A percentile compares a stretch with the other conserved stretches of the same genome.
phyloP scores from a whole-genome alignment of 2,113 vertebrate genomes.

The Laticauda colubrina region DNA sequence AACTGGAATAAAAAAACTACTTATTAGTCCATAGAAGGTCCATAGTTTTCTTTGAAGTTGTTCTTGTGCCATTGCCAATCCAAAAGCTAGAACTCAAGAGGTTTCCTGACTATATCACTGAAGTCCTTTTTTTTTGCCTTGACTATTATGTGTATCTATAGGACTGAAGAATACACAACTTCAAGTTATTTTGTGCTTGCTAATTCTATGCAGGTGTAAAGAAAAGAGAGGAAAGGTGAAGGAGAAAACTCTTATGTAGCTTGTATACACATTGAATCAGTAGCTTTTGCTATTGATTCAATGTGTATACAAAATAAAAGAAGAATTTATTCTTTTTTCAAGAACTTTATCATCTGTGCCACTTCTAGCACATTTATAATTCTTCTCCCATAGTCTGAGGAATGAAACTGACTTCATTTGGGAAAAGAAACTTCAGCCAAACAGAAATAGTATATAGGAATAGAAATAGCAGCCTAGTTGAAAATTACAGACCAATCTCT shows the following conservation, averaged over 20 bases:
- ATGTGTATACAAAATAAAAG: not conserved
- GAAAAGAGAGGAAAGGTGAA: not conserved
- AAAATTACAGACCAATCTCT: too few species aligned
- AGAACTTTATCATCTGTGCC: not conserved
- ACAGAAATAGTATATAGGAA: not conserved
- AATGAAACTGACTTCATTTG: not conserved
- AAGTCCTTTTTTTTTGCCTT: not conserved
- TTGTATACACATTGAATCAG: too few species aligned
- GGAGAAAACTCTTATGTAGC: not conserved
- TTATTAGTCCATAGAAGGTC: not conserved
- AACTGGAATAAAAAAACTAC: not conserved
- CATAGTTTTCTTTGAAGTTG: not conserved
- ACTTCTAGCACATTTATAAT: not conserved
- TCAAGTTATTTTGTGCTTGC: not conserved
- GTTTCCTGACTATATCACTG: not conserved
- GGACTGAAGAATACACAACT: not conserved
- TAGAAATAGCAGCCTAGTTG: too few species aligned
- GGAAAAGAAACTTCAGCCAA: not conserved
- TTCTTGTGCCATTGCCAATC: not conserved
- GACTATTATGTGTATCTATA: not conserved
- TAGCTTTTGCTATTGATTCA: not conserved
- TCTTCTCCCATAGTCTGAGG: not conserved
- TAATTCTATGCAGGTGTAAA: not conserved
- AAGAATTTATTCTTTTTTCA: not conserved
- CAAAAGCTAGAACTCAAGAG: not conserved